Base-by-base conservation (phyloP, 1,140 invertebrate genomes). In the Ruditapes philippinarum region DNA sequence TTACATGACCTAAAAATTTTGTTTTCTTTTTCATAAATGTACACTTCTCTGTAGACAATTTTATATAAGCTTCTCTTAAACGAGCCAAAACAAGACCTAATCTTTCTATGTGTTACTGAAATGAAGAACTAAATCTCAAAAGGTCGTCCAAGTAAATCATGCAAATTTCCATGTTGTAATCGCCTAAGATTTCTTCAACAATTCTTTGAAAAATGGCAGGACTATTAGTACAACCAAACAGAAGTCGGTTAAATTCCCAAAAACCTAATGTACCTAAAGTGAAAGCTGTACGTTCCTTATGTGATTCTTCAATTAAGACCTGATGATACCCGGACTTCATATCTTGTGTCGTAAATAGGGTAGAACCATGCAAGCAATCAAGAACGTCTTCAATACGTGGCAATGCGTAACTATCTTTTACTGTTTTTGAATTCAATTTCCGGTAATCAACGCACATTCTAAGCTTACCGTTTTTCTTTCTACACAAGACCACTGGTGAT, bases 141-240 rank as follows among this genome's bases (percentile, higher is more conserved):
- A 85, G 36, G 68, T 85, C 68, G 22, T 74, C 82, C 4, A 85
- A 5, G 49, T 36, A 85, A 28, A 85, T 5, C 57, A 9, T 70
- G 60, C 38, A 36, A 70, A 19, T 68, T 38, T 0, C 36, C 19
- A 9, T 38, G 40, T 9, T 65, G 38, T 42, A 83, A n/a, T 83
- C 62, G n/a, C 65, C 36, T 22, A 76, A 5, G 65, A 17, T 45
- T 11, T 76, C 45, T 25, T 76, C 73, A 36, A 76, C 45, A 17
- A 42, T 0, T 0, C 42, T 0, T 25, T 76, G 73, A 28, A 76
- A 76, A 0, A 40, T 76, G 7, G 42, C 73, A 22, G 73, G 73
- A 0, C 0, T 1, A 33, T 73, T 73, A 1, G 4, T 17, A 22
- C 31, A 2, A 12, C 68, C 68, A 73, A 45, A 76, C 0, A 36